Evolutionary conservation across 2,888 invertebrate genomes (phyloP), one percentile per base, ranked within the genome.

Genomic region (Euzophera pinguis): DNA sequence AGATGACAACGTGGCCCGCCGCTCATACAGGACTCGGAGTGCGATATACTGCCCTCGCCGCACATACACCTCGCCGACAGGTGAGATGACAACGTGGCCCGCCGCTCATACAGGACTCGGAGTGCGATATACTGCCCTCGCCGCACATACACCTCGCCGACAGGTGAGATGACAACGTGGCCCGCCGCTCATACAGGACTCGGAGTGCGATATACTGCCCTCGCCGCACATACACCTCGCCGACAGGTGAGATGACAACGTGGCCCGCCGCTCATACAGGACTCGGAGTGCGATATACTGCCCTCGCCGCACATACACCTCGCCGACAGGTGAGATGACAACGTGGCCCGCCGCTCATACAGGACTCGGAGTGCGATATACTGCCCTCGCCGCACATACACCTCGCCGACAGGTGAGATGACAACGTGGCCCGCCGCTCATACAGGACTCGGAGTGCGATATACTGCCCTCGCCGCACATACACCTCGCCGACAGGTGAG

Each of bases 1-100:
- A n/a, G n/a, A n/a, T n/a, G n/a, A n/a, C n/a, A n/a, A 97, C 67
- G 97, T 98, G 65, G 98, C 98, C 4, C 96, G 97, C 67, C 97
- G 34, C 95, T 98, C 37, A 96, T 98, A 88, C 64, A 93, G 59
- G 91, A 91, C 69, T 82, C 87, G 0, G 91, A 90, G 55, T 65
- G 84, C 4, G 87, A 94, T 56, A 92, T 93, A 37, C 78, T 88
- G 63, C 85, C 92, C 37, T 78, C 35, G 4, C 12, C 92, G 53
- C 95, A 95, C 68, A 79, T 95, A 59, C 95, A 95, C 73, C 84
- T 95, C 38, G 92, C 85, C 5, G 89, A 90, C 57, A 75, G 88
- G 87, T 87, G n/a, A n/a, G n/a, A n/a, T n/a, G n/a, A n/a, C n/a
- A n/a, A 97, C 67, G 97, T 98, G 65, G 98, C 98, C 4, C 96